phyloP scores from a whole-genome alignment of 2,113 vertebrate species.

The Progne subis region DNA sequence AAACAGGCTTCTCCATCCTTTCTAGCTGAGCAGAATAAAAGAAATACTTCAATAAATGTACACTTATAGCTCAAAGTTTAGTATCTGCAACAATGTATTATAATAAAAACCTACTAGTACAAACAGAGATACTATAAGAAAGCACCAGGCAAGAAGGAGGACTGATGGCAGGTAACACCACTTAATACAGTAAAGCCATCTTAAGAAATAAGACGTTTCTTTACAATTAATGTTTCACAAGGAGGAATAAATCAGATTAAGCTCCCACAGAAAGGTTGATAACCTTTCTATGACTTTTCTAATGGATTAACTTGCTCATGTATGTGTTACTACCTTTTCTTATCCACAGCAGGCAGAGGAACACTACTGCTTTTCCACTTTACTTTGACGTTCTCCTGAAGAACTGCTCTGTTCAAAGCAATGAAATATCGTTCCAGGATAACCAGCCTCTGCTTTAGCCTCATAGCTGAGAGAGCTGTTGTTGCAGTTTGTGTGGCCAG shows the following conservation, averaged over 20 bases:
- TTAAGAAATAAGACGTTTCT: not conserved
- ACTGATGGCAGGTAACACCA: not conserved
- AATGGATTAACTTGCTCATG: not conserved
- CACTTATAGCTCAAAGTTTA: not conserved
- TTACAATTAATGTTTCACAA: not conserved
- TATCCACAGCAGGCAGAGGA: constrained; percentile 85
- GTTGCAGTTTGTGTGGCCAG: constrained; percentile 88
- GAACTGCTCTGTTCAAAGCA: constrained; percentile 92
- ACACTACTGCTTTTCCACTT: constrained; percentile 88
- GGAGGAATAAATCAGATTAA: not conserved
- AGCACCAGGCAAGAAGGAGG: not conserved
- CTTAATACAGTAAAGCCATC: not conserved
- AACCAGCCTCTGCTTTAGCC: constrained; percentile 91
- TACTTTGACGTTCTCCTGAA: constrained; percentile 89
- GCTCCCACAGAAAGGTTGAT: not conserved
- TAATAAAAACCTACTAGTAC: not conserved
- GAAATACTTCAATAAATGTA: not conserved
- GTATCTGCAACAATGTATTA: not conserved
- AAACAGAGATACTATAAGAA: not conserved
- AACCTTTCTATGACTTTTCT: not conserved
- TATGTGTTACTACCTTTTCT: constrained; percentile 83
- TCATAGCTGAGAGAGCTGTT: constrained; percentile 89
- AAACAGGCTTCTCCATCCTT: not conserved
- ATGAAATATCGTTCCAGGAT: constrained; percentile 96
- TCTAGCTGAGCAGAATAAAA: not conserved